Conservation (phyloP, 1,140 invertebrate species). For the Chlorops oryzae region DNA sequence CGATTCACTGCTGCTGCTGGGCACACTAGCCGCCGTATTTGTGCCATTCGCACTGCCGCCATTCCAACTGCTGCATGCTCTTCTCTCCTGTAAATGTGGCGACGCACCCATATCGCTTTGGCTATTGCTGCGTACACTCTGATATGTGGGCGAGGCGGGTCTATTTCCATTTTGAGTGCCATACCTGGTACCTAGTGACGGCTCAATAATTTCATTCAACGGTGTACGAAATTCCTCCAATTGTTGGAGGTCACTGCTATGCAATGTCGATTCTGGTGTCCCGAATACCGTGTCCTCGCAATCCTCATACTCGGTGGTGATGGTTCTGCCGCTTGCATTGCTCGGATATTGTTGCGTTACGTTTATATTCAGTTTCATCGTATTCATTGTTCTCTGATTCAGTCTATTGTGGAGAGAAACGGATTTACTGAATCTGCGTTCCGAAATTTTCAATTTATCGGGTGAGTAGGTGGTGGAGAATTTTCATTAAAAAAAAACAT, state of each 20-base stretch:
- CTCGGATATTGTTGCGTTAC: background rate
- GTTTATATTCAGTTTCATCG: conserved; percentile 42
- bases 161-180: too few relatives aligned
- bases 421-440: conserved; percentile 48
- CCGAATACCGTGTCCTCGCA: conserved; percentile 37
- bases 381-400: conserved; percentile 45
- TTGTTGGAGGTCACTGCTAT: conserved; percentile 10
- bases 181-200: too few relatives aligned
- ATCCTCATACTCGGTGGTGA: conserved; percentile 34
- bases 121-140: conserved; percentile 20
- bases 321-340: background rate
- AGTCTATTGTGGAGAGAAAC: conserved; percentile 48
- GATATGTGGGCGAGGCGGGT: conserved; percentile 24
- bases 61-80: conserved; percentile 18
- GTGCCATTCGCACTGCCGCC: conserved; percentile 19
- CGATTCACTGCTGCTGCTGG: conserved; percentile 12
- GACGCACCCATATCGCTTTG: conserved; percentile 19
- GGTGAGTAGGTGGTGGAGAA: conserved; percentile 13
- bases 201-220: conserved; percentile 28
- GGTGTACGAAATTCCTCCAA: conserved; percentile 41
- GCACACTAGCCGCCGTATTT: background rate
- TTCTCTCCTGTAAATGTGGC: too few relatives aligned
- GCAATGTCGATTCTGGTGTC: conserved; percentile 40
- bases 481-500: too few relatives aligned
- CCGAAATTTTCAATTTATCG: conserved; percentile 18